Percentiles rank a stretch among this genome's conserved stretches.
These are phyloP conservation scores for Apotomis betuletana DNA, from an alignment of 2,888 invertebrate species.

Conservation along the genomic window DNA sequence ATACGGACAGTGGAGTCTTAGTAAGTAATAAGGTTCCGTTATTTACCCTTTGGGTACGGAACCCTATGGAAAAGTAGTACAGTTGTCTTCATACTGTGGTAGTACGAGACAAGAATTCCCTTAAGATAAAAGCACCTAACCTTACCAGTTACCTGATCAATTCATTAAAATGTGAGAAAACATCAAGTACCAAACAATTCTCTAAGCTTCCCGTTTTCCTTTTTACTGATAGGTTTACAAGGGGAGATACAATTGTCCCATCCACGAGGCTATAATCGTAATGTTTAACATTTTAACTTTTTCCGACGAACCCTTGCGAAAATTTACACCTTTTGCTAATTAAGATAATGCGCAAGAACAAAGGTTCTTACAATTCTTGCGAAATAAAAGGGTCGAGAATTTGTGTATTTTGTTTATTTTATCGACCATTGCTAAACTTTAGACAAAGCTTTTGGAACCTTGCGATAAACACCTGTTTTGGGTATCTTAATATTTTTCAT, in stretches of 20 bases:
- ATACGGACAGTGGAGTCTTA: too few species aligned
- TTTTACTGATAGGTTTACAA: constrained; percentile 38
- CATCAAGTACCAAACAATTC: background rate
- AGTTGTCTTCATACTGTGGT: too few species aligned
- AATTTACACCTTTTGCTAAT: constrained; percentile 42
- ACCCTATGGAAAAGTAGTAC: too few species aligned
- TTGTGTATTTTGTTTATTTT: constrained; percentile 39
- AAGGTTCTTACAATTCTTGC: constrained; percentile 39
- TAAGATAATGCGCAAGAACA: constrained; percentile 39
- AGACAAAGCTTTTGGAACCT: constrained; percentile 11
- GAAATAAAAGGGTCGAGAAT: constrained; percentile 38
- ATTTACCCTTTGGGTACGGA: too few species aligned
- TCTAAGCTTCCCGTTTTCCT: constrained; percentile 11
- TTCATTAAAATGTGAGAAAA: background rate
- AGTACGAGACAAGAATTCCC: too few species aligned
- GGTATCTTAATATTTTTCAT: background rate
- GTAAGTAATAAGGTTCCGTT: too few species aligned
- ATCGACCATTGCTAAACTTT: constrained; percentile 30
- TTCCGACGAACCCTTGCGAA: constrained; percentile 26
- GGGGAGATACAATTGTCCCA: constrained; percentile 36
- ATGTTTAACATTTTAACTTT: constrained; percentile 42
- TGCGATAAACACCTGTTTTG: background rate
- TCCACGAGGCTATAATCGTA: constrained; percentile 31
- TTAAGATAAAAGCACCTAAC: too few species aligned
- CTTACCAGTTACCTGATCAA: background rate